A percentile compares a stretch with the other conserved stretches of the same genome.
These are phyloP conservation scores for Beris chalybata DNA, from an alignment of 2,888 invertebrate genomes.

Conservation along the genomic window DNA sequence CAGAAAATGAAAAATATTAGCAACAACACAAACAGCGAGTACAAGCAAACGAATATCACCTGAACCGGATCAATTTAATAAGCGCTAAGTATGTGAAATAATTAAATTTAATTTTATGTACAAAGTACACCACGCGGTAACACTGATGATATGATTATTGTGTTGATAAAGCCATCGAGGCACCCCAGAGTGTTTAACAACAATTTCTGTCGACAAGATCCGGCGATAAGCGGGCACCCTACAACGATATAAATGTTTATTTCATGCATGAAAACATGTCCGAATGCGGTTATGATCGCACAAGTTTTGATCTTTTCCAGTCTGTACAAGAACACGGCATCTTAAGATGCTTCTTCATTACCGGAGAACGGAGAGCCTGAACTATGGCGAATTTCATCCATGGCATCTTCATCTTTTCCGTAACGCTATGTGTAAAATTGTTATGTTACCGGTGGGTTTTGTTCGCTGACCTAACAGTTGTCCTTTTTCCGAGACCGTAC, in stretches of 20 bases:
- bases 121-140: no score
- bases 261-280: constrained; percentile 12
- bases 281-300: neutral
- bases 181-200: constrained; percentile 44
- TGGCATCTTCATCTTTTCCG: neutral
- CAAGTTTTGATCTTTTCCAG: neutral
- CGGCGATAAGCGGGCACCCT: constrained; percentile 43
- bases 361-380: neutral
- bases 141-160: no score
- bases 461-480: constrained; percentile 13
- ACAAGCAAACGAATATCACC: no score
- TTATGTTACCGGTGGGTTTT: constrained; percentile 26
- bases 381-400: neutral
- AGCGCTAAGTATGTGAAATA: no score
- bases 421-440: neutral
- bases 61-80: no score
- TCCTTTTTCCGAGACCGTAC: constrained; percentile 20
- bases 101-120: no score
- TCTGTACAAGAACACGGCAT: neutral
- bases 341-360: no score
- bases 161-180: constrained; percentile 33
- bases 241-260: constrained; percentile 38
- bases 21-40: no score
- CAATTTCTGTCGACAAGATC: constrained; percentile 45
- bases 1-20: no score